A percentile compares a stretch with the other conserved stretches of the same genome.
phyloP scores from a whole-genome alignment of 1,140 invertebrate genomes.

The Solenopsis fugax region DNA sequence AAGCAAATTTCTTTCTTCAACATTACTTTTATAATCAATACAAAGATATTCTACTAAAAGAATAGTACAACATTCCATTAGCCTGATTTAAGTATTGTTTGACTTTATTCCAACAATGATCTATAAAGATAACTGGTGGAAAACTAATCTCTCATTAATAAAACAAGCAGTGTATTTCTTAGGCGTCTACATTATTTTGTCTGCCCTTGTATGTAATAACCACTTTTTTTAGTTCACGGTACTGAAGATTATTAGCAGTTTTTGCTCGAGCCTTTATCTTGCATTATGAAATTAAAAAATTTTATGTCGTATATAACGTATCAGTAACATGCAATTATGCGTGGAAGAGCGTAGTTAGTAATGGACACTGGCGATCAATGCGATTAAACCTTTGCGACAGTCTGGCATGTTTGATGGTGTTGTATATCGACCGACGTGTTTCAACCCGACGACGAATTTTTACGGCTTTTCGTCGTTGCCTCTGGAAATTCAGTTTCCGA shows the following conservation, averaged over 20 bases:
- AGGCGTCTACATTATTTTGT: no score
- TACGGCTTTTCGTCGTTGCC: background rate
- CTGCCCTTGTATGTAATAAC: background rate
- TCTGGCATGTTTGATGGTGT: constrained; percentile 3
- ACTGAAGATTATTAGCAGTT: background rate
- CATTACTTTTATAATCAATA: no score
- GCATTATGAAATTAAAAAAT: background rate
- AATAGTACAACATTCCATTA: no score
- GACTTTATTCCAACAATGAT: no score
- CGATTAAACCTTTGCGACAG: background rate
- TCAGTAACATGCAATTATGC: constrained; percentile 28
- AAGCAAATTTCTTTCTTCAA: no score
- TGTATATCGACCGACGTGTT: constrained; percentile 3
- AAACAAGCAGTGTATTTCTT: no score
- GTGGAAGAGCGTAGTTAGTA: constrained; percentile 23
- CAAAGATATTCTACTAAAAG: no score
- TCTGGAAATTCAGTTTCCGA: background rate
- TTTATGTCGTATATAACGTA: background rate
- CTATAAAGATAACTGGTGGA: no score
- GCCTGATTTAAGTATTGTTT: no score
- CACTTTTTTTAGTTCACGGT: background rate
- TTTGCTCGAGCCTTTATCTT: background rate
- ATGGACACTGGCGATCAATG: constrained; percentile 10
- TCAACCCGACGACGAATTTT: background rate
- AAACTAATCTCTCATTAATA: no score